A percentile compares a stretch with the other conserved stretches of the same genome.
phyloP scores from a whole-genome alignment of 2,113 vertebrate genomes.

The Cavia aperea region DNA sequence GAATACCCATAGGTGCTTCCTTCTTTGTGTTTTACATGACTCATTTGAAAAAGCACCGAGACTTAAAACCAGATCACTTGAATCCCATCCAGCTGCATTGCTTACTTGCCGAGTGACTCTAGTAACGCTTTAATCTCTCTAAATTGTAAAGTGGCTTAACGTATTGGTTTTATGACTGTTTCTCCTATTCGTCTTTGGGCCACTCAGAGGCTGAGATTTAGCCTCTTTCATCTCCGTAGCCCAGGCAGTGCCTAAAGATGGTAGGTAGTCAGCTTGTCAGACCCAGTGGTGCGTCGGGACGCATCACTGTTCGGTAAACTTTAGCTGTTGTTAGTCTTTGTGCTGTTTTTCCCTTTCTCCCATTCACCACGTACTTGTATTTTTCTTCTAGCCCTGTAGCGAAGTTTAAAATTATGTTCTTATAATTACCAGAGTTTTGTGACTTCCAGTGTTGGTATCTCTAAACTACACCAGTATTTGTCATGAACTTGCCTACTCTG shows the following conservation, averaged over 20 bases:
- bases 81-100: background rate
- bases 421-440: background rate
- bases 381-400: background rate
- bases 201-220: background rate
- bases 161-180: background rate
- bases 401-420: background rate
- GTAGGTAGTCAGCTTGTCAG: background rate
- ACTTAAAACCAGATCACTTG: conserved; percentile 23
- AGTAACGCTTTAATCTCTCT: conserved; percentile 47
- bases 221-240: background rate
- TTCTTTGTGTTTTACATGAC: conserved; percentile 24
- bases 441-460: background rate
- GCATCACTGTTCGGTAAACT: background rate
- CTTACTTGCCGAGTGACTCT: background rate
- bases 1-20: background rate
- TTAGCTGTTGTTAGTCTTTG: background rate
- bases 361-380: background rate
- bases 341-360: background rate
- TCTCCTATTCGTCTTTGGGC: conserved; percentile 22
- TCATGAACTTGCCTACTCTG: background rate
- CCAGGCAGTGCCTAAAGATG: background rate
- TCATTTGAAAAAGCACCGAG: conserved; percentile 39
- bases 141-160: conserved; percentile 32
- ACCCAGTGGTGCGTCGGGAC: background rate
- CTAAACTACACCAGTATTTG: background rate